phyloP scores from a whole-genome alignment of 2,888 invertebrate species.

The Hartigia nigra region DNA sequence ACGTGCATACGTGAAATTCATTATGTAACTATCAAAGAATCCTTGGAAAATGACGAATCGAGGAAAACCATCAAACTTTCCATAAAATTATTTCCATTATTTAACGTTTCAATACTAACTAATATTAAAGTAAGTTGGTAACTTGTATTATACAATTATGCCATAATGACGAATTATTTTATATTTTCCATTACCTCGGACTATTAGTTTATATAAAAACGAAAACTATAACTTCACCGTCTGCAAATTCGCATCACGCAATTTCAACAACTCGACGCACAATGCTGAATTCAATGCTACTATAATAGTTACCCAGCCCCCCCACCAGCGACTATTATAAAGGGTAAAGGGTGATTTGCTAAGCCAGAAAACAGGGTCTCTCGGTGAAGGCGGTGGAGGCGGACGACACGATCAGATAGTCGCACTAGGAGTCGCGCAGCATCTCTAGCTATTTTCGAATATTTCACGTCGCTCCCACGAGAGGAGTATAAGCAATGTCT shows the following conservation, averaged over 20 bases:
- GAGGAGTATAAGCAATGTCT: constrained; percentile 8
- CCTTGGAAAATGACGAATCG: constrained; percentile 37
- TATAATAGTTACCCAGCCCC: constrained; percentile 49
- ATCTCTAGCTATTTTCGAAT: constrained; percentile 32
- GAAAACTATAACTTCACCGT: background rate
- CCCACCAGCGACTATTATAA: constrained; percentile 38
- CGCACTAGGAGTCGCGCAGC: background rate
- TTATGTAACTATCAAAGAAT: constrained; percentile 38
- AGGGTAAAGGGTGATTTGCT: background rate
- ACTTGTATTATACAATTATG: background rate
- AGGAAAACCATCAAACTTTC: constrained; percentile 9
- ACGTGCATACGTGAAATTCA: constrained; percentile 32
- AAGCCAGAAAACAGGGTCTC: background rate
- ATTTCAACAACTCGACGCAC: constrained; percentile 26
- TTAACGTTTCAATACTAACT: background rate
- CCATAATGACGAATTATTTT: background rate
- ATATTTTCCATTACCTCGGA: background rate
- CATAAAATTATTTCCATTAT: background rate
- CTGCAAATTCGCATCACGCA: background rate
- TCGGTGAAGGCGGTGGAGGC: background rate
- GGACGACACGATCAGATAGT: constrained; percentile 7
- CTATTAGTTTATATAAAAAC: background rate
- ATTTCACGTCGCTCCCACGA: background rate
- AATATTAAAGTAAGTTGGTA: background rate
- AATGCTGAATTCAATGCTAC: constrained; percentile 49